Conservation (phyloP, 2,888 invertebrate species). For the Spilarctia lutea region DNA sequence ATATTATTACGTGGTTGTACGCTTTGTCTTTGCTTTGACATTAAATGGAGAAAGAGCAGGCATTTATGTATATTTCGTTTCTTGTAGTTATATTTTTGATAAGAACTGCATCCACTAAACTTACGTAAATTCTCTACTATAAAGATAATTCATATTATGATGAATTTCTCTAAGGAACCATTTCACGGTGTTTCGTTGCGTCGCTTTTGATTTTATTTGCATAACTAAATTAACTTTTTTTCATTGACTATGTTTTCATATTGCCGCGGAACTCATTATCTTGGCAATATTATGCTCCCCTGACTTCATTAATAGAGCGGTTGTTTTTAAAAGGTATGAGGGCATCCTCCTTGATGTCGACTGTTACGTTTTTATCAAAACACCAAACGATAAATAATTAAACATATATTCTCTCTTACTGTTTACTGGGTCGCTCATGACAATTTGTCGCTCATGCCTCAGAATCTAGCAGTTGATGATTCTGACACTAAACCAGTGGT, state of each 20-base stretch:
- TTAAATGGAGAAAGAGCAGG: no score
- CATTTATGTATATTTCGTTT: neutral
- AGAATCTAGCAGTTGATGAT: neutral
- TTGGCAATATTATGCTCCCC: slow-evolving; percentile 31
- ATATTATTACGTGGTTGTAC: no score
- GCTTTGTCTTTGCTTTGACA: no score
- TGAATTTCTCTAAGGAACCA: slow-evolving; percentile 47
- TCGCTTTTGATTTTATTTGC: slow-evolving; percentile 53
- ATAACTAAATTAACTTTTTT: slow-evolving; percentile 55
- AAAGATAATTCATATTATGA: slow-evolving; percentile 45
- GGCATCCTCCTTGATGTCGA: neutral
- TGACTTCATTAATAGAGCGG: slow-evolving; percentile 31
- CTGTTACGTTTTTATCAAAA: neutral
- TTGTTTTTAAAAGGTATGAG: neutral
- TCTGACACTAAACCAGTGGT: neutral
- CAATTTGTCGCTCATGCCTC: neutral
- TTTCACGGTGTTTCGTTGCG: slow-evolving; percentile 45
- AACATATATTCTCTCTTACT: neutral
- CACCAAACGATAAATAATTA: neutral
- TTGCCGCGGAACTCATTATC: slow-evolving; percentile 37
- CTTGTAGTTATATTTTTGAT: neutral
- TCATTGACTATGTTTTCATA: slow-evolving; percentile 47
- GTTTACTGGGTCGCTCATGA: neutral
- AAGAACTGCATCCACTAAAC: slow-evolving; percentile 34
- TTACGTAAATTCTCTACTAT: slow-evolving; percentile 21